phyloP scores from a whole-genome alignment of 2,888 invertebrate genomes.

The Xestia ashworthii region DNA sequence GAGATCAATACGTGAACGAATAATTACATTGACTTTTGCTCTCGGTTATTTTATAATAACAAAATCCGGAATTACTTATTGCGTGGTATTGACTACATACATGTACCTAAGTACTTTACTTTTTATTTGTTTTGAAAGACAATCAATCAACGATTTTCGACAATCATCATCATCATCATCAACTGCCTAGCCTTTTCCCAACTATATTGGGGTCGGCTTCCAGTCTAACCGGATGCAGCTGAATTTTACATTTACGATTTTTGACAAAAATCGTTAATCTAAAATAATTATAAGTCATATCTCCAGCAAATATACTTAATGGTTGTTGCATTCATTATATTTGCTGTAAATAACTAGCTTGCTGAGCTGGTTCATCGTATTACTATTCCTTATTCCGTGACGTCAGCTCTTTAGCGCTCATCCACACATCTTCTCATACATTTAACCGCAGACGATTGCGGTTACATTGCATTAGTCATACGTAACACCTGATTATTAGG shows the following conservation, averaged over 20 bases:
- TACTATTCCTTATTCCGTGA: conserved; percentile 23
- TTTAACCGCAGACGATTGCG: conserved; percentile 6
- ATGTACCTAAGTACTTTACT: background rate
- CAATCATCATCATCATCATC: too few species aligned
- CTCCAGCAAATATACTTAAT: too few species aligned
- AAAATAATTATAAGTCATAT: background rate
- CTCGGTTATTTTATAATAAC: conserved; percentile 62
- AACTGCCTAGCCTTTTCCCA: too few species aligned
- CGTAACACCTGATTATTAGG: conserved; percentile 35
- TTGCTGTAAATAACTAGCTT: background rate
- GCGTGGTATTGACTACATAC: conserved; percentile 22
- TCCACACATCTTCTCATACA: conserved; percentile 15
- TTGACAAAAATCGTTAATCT: background rate
- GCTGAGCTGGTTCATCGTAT: background rate
- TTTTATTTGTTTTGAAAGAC: background rate
- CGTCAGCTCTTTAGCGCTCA: conserved; percentile 3
- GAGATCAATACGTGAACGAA: conserved; percentile 73
- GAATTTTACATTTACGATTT: background rate
- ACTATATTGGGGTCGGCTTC: too few species aligned
- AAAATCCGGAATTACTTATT: conserved; percentile 55
- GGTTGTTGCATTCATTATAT: background rate
- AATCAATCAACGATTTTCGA: background rate
- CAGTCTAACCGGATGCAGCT: too few species aligned
- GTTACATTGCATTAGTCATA: conserved; percentile 27
- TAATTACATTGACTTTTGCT: conserved; percentile 76